These are phyloP conservation scores for Neoascia interrupta DNA, from an alignment of 2,888 invertebrate species.

Conservation along the genomic window DNA sequence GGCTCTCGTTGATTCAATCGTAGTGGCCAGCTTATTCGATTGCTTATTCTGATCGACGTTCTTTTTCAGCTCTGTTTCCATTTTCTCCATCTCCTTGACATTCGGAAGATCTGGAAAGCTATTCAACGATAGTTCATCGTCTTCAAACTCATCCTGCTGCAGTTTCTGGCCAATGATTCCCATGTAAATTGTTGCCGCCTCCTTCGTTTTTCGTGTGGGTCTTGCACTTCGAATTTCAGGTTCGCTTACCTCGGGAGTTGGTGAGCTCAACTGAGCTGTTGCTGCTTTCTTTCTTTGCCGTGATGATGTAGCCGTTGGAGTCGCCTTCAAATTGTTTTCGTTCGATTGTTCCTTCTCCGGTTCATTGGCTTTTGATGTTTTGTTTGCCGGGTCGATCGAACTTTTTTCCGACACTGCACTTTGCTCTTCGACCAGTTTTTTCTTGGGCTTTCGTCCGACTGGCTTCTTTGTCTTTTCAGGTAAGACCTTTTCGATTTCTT, in stretches of 20 bases:
- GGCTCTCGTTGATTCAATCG: constrained; percentile 39
- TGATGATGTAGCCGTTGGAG: constrained; percentile 50
- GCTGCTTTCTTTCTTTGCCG: constrained; percentile 70
- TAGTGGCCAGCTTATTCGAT: constrained; percentile 54
- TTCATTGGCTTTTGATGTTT: not conserved
- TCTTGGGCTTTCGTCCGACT: constrained; percentile 51
- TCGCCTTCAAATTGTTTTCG: constrained; percentile 6
- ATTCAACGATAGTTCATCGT: constrained; percentile 83
- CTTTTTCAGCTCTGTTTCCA: constrained; percentile 82
- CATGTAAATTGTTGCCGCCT: constrained; percentile 87
- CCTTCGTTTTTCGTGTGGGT: constrained; percentile 86
- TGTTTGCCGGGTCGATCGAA: not conserved
- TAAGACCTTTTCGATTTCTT: constrained; percentile 10
- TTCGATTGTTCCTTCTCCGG: not conserved
- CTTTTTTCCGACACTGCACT: constrained; percentile 18
- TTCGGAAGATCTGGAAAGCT: constrained; percentile 86
- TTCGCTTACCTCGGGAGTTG: constrained; percentile 70
- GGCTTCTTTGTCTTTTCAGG: constrained; percentile 33
- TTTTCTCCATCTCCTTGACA: constrained; percentile 82
- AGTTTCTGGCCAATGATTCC: constrained; percentile 86
- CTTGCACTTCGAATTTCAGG: constrained; percentile 74
- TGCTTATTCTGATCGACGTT: constrained; percentile 72
- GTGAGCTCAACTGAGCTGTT: constrained; percentile 75
- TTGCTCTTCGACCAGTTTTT: constrained; percentile 27
- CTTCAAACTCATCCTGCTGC: constrained; percentile 82